These are phyloP conservation scores for Peromyscus maniculatus DNA, from an alignment of 2,113 vertebrate genomes.

Conservation along the genomic window DNA sequence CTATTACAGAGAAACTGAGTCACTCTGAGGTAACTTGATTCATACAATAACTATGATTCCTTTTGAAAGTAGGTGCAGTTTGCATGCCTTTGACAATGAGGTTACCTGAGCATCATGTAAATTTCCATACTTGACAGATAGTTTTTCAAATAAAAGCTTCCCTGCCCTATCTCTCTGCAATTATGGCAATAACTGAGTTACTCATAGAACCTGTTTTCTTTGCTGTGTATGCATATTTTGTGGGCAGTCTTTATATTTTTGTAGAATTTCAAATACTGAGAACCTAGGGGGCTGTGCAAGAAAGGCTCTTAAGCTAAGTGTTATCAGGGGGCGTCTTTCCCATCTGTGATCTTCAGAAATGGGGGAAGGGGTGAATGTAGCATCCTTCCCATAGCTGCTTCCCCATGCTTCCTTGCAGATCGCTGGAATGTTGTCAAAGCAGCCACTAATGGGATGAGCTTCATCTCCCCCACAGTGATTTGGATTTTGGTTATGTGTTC, in stretches of 20 bases:
- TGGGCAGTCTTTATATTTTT: constrained; percentile 7
- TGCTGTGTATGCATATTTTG: not conserved
- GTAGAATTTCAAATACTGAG: not conserved
- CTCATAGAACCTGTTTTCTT: not conserved
- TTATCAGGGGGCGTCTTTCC: not conserved
- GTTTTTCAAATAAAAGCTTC: constrained; percentile 33
- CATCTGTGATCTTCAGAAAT: not conserved
- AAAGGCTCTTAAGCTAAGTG: not conserved
- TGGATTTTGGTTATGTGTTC: not conserved
- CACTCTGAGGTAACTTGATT: constrained; percentile 48
- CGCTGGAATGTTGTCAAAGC: not conserved
- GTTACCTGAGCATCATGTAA: not conserved
- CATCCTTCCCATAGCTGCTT: not conserved
- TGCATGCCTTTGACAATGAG: constrained; percentile 18
- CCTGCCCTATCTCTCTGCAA: not conserved
- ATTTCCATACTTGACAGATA: not conserved
- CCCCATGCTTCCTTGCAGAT: not conserved
- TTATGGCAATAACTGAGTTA: not conserved
- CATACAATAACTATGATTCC: not conserved
- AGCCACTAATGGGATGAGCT: not conserved
- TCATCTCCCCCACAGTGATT: not conserved
- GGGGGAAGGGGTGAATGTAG: not conserved
- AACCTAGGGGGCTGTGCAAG: not conserved
- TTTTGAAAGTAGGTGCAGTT: not conserved
- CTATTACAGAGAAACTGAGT: constrained; percentile 72